Percentiles rank a stretch among this genome's conserved stretches.
These are phyloP conservation scores for Semaprochilodus insignis DNA, from an alignment of 2,797 vertebrate species.

Conservation along the genomic window DNA sequence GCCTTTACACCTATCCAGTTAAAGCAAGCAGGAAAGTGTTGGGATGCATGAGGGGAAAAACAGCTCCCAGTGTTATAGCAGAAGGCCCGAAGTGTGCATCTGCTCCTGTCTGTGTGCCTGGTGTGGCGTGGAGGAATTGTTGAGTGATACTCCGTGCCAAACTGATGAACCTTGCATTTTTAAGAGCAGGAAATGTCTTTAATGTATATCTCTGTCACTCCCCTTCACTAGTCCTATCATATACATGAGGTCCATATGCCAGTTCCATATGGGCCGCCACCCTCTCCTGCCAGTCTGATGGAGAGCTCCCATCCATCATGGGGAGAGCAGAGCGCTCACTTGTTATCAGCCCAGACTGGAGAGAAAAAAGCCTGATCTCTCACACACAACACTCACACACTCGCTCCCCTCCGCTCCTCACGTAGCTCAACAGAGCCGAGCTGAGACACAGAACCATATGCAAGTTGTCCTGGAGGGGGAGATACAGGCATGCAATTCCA, in stretches of 20 bases:
- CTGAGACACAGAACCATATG: slow-evolving; percentile 64
- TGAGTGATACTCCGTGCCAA: slow-evolving; percentile 76
- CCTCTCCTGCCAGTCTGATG: slow-evolving; percentile 81
- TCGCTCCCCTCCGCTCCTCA: slow-evolving; percentile 14
- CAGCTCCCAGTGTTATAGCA: slow-evolving; percentile 37
- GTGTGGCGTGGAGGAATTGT: slow-evolving; percentile 66
- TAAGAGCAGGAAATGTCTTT: slow-evolving; percentile 80
- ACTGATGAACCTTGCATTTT: slow-evolving; percentile 83
- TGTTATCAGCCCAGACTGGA: slow-evolving; percentile 80
- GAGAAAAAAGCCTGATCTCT: slow-evolving; percentile 61
- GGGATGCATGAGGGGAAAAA: slow-evolving; percentile 22
- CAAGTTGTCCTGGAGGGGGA: slow-evolving; percentile 83
- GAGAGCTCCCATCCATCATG: slow-evolving; percentile 83
- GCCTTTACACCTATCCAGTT: slow-evolving; percentile 37
- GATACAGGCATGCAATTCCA: slow-evolving; percentile 80
- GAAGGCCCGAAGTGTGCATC: slow-evolving; percentile 65
- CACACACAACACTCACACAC: slow-evolving; percentile 13
- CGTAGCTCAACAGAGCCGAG: slow-evolving; percentile 6
- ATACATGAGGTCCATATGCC: slow-evolving; percentile 84
- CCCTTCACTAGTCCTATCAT: slow-evolving; percentile 77
- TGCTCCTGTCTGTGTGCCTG: slow-evolving; percentile 71
- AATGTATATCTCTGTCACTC: slow-evolving; percentile 85
- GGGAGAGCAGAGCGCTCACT: slow-evolving; percentile 74
- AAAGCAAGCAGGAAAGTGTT: slow-evolving; percentile 25
- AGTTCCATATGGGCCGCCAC: slow-evolving; percentile 85